These are phyloP conservation scores for Micromys minutus DNA, from an alignment of 2,113 vertebrate species.

Conservation along the genomic window DNA sequence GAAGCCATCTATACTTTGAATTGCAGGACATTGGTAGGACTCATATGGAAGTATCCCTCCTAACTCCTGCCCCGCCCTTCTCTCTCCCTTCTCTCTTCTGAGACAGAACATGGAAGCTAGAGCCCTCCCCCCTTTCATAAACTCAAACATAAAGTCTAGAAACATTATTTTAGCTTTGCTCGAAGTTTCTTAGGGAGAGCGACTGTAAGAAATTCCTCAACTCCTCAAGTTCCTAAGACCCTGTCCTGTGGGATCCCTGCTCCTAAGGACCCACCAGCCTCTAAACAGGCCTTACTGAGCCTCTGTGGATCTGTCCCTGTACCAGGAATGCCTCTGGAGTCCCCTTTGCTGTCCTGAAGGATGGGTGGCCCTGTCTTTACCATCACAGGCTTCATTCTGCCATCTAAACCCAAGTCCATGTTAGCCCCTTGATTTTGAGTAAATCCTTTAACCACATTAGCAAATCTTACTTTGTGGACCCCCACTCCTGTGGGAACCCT, in stretches of 20 bases:
- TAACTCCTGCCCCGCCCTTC: neutral
- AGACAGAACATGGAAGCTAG: neutral
- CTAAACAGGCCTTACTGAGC: neutral
- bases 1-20: neutral
- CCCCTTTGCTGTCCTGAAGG: neutral
- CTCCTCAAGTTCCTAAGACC: neutral
- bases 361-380: neutral
- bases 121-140: neutral
- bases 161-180: neutral
- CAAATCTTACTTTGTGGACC: conserved; percentile 35
- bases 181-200: neutral
- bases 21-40: neutral
- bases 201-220: neutral
- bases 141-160: neutral
- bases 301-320: neutral
- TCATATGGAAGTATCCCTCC: neutral
- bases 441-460: neutral
- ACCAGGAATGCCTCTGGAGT: neutral
- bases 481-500: neutral
- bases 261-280: too few species aligned
- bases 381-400: neutral
- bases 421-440: neutral
- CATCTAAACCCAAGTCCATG: neutral
- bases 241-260: neutral
- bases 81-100: neutral